A percentile compares a stretch with the other conserved stretches of the same genome.
phyloP scores from a whole-genome alignment of 2,888 invertebrate genomes.

The Acrobasis suavella region DNA sequence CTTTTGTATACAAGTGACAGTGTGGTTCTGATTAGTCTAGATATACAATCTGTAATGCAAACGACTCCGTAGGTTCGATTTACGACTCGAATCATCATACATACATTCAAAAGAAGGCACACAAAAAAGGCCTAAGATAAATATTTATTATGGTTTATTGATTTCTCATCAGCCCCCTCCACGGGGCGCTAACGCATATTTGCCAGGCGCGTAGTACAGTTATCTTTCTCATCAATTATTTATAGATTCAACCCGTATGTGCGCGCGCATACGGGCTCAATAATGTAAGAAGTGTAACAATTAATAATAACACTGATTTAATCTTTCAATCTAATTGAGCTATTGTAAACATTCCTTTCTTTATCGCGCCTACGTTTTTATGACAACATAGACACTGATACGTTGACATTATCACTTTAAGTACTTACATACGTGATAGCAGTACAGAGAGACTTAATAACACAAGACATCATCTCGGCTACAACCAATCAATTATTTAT shows the following conservation, averaged over 20 bases:
- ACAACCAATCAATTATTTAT: constrained; percentile 1
- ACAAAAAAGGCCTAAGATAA: constrained; percentile 48
- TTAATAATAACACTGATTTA: constrained; percentile 70
- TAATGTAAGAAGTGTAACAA: constrained; percentile 57
- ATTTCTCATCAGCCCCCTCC: constrained; percentile 48
- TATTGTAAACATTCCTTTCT: constrained; percentile 53
- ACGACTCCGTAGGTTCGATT: neutral
- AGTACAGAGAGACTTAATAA: constrained; percentile 3
- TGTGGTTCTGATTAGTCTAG: too few species aligned
- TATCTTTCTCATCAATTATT: constrained; percentile 64
- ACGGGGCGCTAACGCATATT: constrained; percentile 44
- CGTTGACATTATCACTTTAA: constrained; percentile 1
- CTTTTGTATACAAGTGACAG: too few species aligned
- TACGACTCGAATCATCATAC: neutral
- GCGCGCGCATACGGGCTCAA: constrained; percentile 57
- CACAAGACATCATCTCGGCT: neutral
- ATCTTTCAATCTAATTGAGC: constrained; percentile 53
- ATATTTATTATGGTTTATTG: constrained; percentile 51
- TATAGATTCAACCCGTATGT: constrained; percentile 43
- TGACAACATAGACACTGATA: constrained; percentile 13
- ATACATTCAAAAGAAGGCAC: neutral
- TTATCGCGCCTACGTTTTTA: constrained; percentile 40
- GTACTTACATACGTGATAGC: constrained; percentile 14
- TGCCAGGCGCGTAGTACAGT: constrained; percentile 54
- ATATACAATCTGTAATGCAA: neutral